Percentiles rank a stretch among this genome's conserved stretches.
Conservation (phyloP, 2,113 vertebrate species). For the Mus pahari region DNA sequence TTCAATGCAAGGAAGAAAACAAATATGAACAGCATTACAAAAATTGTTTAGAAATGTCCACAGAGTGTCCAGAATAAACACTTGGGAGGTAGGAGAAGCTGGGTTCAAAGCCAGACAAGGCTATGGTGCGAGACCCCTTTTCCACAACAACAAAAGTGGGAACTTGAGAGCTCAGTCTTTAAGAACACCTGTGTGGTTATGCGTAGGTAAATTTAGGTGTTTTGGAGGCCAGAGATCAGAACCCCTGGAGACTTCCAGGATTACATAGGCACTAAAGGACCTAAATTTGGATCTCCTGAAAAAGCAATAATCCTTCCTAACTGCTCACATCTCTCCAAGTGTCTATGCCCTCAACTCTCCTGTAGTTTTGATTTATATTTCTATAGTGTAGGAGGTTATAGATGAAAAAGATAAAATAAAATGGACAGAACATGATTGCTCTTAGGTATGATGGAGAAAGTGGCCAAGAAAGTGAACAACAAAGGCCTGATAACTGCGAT, state of each 20-base stretch:
- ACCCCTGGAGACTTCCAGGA: neutral
- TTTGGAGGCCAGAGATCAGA: neutral
- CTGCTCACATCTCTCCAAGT: neutral
- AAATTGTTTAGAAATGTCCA: constrained; percentile 3
- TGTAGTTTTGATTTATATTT: neutral
- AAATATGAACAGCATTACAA: neutral
- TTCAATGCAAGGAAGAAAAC: neutral
- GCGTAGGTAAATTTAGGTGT: too few species aligned
- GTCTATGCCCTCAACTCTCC: neutral
- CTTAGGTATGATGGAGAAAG: neutral
- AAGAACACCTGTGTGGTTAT: neutral
- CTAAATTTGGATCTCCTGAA: neutral
- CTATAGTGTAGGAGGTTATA: neutral
- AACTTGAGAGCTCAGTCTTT: neutral
- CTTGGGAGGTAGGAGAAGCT: neutral
- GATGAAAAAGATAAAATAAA: neutral
- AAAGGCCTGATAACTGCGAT: neutral
- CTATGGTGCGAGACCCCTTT: neutral
- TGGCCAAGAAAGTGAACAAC: neutral
- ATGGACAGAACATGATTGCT: neutral
- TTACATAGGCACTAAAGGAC: neutral
- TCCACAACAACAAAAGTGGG: neutral
- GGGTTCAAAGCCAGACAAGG: too few species aligned
- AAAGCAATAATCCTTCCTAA: neutral
- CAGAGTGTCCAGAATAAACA: neutral